phyloP scores from a whole-genome alignment of 2,797 vertebrate species.

The Parotocinclus haroldoi region DNA sequence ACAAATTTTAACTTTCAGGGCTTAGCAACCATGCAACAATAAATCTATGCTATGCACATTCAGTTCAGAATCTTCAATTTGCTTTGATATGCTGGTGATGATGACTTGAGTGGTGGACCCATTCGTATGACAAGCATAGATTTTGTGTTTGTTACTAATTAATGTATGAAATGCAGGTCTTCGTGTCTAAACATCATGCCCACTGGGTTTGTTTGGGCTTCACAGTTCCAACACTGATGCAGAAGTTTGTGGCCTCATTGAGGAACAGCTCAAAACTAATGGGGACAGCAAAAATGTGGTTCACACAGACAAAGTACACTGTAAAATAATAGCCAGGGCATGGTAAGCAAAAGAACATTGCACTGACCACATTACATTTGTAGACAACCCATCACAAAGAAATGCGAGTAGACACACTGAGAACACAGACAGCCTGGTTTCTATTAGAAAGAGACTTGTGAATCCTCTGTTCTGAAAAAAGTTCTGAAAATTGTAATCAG shows the following conservation, averaged over 20 bases:
- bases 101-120: no score
- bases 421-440: slow-evolving; percentile 8
- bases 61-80: no score
- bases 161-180: no score
- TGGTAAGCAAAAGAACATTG: not conserved
- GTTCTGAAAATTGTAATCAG: not conserved
- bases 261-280: not conserved
- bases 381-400: not conserved
- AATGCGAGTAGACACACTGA: not conserved
- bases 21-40: no score
- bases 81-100: no score
- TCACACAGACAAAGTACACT: not conserved
- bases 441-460: slow-evolving; percentile 11
- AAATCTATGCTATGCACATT: no score
- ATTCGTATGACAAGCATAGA: no score
- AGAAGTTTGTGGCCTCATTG: not conserved
- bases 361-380: not conserved
- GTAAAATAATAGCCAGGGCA: not conserved
- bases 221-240: no score
- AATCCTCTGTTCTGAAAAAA: not conserved
- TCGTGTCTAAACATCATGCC: no score
- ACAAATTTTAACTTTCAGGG: no score
- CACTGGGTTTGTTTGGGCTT: no score
- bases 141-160: no score
- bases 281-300: not conserved